A percentile compares a stretch with the other conserved stretches of the same genome.
phyloP scores from a whole-genome alignment of 2,888 invertebrate species.

The Apodemia zela region DNA sequence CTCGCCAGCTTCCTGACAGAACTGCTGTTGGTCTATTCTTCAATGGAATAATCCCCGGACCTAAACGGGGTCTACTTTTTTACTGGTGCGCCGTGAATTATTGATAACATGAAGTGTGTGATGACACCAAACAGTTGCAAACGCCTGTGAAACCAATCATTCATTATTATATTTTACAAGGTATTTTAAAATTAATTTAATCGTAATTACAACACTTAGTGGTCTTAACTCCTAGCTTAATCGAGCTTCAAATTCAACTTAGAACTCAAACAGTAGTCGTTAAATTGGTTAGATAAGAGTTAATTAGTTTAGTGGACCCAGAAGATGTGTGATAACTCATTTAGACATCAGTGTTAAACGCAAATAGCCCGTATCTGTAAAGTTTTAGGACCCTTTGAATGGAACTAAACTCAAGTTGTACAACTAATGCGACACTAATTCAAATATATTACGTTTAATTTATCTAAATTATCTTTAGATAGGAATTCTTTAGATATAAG shows the following conservation, averaged over 20 bases:
- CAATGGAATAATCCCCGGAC: too few species aligned
- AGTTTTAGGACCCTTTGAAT: not conserved
- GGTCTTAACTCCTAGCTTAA: not conserved
- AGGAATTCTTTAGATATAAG: too few species aligned
- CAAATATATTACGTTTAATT: not conserved
- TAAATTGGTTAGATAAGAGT: constrained; percentile 13
- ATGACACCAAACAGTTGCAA: too few species aligned
- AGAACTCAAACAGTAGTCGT: not conserved
- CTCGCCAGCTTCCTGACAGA: too few species aligned
- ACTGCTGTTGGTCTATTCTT: too few species aligned
- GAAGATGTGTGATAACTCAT: constrained; percentile 11
- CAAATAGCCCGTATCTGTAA: constrained; percentile 8
- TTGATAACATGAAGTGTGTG: too few species aligned
- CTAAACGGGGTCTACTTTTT: too few species aligned
- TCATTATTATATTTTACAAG: not conserved
- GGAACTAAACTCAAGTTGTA: not conserved
- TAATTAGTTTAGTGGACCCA: not conserved
- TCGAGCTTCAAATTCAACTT: not conserved
- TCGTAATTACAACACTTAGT: not conserved
- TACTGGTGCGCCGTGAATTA: too few species aligned
- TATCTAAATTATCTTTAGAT: not conserved
- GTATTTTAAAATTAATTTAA: not conserved
- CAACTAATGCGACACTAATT: constrained; percentile 1
- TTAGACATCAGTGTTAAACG: constrained; percentile 6
- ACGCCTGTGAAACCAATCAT: too few species aligned